Evolutionary conservation across 2,888 invertebrate species (phyloP).

Genomic region (Eugnorisma glareosa): DNA sequence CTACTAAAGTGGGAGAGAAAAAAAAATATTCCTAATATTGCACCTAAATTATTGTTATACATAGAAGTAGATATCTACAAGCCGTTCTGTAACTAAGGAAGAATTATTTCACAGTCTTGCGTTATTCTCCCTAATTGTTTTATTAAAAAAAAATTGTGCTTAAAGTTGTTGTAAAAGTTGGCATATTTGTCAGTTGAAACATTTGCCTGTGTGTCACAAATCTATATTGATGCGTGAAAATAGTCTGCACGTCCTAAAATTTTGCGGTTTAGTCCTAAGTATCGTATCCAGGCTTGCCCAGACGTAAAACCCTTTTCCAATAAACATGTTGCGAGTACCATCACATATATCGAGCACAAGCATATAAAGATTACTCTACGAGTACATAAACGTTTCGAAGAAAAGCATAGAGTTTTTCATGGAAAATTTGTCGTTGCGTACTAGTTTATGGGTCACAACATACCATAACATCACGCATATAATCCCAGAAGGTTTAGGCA

Average conservation of each 20-base stretch:
- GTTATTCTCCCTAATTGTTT: neutral
- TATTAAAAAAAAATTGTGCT: neutral
- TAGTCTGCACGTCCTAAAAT: conserved; percentile 31
- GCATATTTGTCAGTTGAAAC: neutral
- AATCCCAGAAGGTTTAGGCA: neutral
- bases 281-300: neutral
- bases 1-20: too few relatives aligned
- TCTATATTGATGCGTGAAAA: conserved; percentile 38
- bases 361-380: neutral
- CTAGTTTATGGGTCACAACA: neutral
- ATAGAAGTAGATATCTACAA: neutral
- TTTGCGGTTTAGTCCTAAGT: conserved; percentile 27
- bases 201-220: conserved; percentile 36
- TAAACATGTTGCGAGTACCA: neutral
- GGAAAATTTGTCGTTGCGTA: neutral
- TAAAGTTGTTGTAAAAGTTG: neutral
- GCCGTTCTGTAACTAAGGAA: too few relatives aligned
- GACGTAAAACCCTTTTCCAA: conserved; percentile 28
- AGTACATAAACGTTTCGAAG: neutral
- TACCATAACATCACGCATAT: neutral
- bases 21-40: neutral
- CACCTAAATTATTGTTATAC: neutral
- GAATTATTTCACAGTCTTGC: neutral
- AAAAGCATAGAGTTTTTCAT: neutral
- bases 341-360: neutral